These are phyloP conservation scores for Alviniconcha marisindica DNA, from an alignment of 1,140 invertebrate genomes.

Conservation along the genomic window DNA sequence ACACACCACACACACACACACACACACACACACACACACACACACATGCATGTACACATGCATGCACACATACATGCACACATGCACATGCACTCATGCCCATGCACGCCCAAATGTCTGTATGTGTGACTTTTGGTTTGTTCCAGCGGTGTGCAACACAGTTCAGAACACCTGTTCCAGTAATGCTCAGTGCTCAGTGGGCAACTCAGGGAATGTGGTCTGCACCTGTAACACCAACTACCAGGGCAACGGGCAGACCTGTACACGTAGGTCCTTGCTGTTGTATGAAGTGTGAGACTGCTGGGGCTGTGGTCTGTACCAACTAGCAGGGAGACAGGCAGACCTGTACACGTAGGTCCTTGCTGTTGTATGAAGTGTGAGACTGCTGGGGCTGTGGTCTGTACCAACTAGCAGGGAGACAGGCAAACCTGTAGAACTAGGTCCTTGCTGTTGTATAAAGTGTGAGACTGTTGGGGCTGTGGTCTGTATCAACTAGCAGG, in stretches of 20 bases:
- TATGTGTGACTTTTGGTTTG: not conserved
- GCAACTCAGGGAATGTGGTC: not conserved
- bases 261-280: constrained; percentile 43
- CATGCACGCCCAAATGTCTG: too few species aligned
- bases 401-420: constrained; percentile 44
- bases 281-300: too few species aligned
- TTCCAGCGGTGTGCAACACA: not conserved
- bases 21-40: not conserved
- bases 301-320: constrained; percentile 30
- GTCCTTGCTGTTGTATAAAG: too few species aligned
- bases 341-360: constrained; percentile 47
- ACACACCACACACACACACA: not conserved
- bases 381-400: constrained; percentile 25
- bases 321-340: constrained; percentile 45
- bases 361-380: too few species aligned
- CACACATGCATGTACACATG: not conserved
- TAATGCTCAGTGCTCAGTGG: constrained; percentile 37
- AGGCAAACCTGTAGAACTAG: constrained; percentile 46
- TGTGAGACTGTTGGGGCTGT: too few species aligned
- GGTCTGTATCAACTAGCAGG: constrained; percentile 42
- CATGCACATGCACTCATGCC: too few species aligned
- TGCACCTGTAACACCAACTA: constrained; percentile 45
- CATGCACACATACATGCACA: too few species aligned
- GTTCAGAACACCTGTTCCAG: constrained; percentile 35
- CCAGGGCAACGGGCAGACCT: constrained; percentile 44